Evolutionary conservation across 1,140 invertebrate genomes (phyloP), one percentile per base, ranked within the genome.

Genomic region (Halesus radiatus): DNA sequence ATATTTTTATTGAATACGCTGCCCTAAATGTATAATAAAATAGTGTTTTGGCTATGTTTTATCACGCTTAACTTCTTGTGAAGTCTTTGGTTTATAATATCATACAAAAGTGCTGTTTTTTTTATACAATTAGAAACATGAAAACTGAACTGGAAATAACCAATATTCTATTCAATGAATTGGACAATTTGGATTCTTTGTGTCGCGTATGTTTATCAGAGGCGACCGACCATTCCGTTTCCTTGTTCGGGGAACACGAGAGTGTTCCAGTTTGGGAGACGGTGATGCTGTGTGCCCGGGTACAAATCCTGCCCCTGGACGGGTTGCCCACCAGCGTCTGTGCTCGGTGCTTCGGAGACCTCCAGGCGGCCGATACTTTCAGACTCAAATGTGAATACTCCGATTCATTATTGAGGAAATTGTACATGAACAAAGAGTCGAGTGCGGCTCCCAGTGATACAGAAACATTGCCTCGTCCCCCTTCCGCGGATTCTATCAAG

Each of bases 341-440:
- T 13, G 10, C n/a, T 3, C 52, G 3, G 0, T 78, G 77, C 64
- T 56, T 52, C 10, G n/a, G 54, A 13, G 62, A 78, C 18, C 52
- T 78, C 26, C 45, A 78, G n/a, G 22, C 29, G 15, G 77, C 64
- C 8, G 53, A 70, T 20, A 78, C 20, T 32, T 78, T 78, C 37
- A 68, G 77, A 58, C 22, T 70, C 3, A 68, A 72, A 37, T 78
- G 77, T 23, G 77, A 78, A 64, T 32, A 26, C 20, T 70, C 77
- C 15, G 77, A 78, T 60, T 52, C 50, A 20, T 50, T 78, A 1
- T 23, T 78, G 13, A 78, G 56, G 52, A 78, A 70, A 56, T 54
- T 56, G 1, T 60, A 16, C n/a, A 10, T 13, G 6, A 45, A 45
- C 5, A 45, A 45, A 7, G 37, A 45, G 32, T 6, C 0, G 32